Percentiles rank a stretch among this genome's conserved stretches.
Evolutionary conservation across 2,888 invertebrate species (phyloP).

Genomic region (Lutraria lutraria): DNA sequence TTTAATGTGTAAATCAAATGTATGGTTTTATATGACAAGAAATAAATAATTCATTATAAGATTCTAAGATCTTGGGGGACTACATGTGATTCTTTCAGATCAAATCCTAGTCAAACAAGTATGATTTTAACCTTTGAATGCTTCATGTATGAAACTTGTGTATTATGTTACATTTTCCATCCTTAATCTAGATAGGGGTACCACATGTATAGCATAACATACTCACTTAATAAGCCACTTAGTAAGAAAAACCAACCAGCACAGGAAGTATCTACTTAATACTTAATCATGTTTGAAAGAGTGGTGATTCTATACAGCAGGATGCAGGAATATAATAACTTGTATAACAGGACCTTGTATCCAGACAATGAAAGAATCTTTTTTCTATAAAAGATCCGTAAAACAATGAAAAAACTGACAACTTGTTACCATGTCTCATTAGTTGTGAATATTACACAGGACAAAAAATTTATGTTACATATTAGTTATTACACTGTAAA

Average conservation of each 20-base stretch:
- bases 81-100: too few species aligned
- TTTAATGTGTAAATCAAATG: too few species aligned
- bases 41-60: too few species aligned
- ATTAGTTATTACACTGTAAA: too few species aligned
- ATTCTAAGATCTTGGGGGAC: too few species aligned
- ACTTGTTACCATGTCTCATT: neutral
- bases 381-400: neutral
- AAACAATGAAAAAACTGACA: neutral
- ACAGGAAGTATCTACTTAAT: slow-evolving; percentile 45
- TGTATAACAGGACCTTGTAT: neutral
- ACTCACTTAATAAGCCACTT: slow-evolving; percentile 29
- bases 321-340: neutral
- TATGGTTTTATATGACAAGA: too few species aligned
- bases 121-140: neutral
- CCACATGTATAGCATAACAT: slow-evolving; percentile 37
- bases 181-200: slow-evolving; percentile 37
- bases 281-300: slow-evolving; percentile 36
- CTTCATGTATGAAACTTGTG: neutral
- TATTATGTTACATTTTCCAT: slow-evolving; percentile 50
- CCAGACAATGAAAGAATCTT: neutral
- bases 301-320: neutral
- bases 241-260: slow-evolving; percentile 20
- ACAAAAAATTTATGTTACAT: too few species aligned
- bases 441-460: neutral
- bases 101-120: too few species aligned